These are phyloP conservation scores for Anoplopoma fimbria DNA, from an alignment of 2,113 vertebrate genomes.

Conservation along the genomic window DNA sequence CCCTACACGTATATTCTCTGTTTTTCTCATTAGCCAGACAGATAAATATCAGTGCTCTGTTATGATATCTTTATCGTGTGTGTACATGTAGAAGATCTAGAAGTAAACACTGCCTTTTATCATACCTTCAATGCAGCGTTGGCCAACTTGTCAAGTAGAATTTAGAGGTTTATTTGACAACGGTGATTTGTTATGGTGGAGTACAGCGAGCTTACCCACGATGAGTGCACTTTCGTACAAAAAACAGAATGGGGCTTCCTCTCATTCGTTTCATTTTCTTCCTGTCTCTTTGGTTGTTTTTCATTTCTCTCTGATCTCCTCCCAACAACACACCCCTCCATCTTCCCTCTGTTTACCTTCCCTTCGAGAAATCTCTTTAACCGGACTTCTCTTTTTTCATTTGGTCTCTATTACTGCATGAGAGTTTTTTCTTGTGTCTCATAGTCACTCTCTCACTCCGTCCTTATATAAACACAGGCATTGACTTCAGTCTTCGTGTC, in stretches of 20 bases:
- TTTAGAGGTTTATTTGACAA: slow-evolving; percentile 74
- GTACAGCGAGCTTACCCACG: slow-evolving; percentile 10
- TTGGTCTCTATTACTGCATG: slow-evolving; percentile 4
- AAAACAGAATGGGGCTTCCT: slow-evolving; percentile 52
- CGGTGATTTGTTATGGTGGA: slow-evolving; percentile 69
- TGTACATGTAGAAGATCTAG: slow-evolving; percentile 51
- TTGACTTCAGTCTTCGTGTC: slow-evolving; percentile 24
- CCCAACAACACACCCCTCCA: slow-evolving; percentile 49
- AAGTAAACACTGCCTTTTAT: slow-evolving; percentile 75
- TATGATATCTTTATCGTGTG: slow-evolving; percentile 75
- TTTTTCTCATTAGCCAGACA: slow-evolving; percentile 63
- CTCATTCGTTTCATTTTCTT: slow-evolving; percentile 63
- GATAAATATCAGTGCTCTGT: slow-evolving; percentile 65
- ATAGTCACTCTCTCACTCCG: not conserved
- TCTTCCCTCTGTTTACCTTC: slow-evolving; percentile 68
- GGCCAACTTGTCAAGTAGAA: slow-evolving; percentile 29
- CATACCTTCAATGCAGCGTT: slow-evolving; percentile 18
- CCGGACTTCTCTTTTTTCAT: slow-evolving; percentile 16
- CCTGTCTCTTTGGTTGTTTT: slow-evolving; percentile 48
- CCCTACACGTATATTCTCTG: slow-evolving; percentile 32
- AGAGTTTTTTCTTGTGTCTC: slow-evolving; percentile 43
- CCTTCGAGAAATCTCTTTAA: slow-evolving; percentile 43
- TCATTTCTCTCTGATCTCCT: slow-evolving; percentile 68
- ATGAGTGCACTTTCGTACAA: slow-evolving; percentile 45
- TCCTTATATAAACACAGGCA: slow-evolving; percentile 51